Percentiles rank a stretch among this genome's conserved stretches.
These are phyloP conservation scores for Ceyx margarethae DNA, from an alignment of 2,113 vertebrate genomes.

Conservation along the genomic window DNA sequence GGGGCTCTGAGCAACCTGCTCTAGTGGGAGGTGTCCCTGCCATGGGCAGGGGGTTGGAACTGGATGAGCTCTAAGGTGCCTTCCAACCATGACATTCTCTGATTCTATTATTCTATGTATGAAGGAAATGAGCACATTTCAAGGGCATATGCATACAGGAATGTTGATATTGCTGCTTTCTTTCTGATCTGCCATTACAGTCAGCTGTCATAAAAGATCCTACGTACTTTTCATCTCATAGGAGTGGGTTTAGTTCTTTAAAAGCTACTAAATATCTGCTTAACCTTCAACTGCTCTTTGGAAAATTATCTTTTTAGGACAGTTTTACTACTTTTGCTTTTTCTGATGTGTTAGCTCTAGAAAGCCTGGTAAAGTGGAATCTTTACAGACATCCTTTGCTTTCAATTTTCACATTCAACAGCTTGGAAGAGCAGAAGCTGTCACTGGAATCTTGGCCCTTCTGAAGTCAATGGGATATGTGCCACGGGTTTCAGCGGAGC, in stretches of 20 bases:
- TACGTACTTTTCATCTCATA: not conserved
- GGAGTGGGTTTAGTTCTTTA: not conserved
- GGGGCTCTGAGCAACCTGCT: too few relatives aligned
- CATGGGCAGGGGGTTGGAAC: too few relatives aligned
- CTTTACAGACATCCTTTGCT: not conserved
- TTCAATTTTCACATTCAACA: not conserved
- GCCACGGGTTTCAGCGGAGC: not conserved
- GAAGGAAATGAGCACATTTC: not conserved
- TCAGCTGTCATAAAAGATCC: not conserved
- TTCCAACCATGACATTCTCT: too few relatives aligned
- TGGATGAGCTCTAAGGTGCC: too few relatives aligned
- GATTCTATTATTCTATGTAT: not conserved
- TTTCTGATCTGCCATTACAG: not conserved
- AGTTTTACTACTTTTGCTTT: not conserved
- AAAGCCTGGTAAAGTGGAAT: not conserved
- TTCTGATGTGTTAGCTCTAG: not conserved
- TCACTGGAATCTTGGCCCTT: not conserved
- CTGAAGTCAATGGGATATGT: not conserved
- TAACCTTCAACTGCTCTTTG: not conserved
- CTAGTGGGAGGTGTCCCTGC: too few relatives aligned
- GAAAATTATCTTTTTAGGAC: not conserved
- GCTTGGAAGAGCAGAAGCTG: not conserved
- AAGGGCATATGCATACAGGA: not conserved
- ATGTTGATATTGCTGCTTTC: not conserved
- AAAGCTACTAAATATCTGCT: not conserved